Conservation (phyloP, 1,140 invertebrate species). For the Diachasma alloeum region DNA sequence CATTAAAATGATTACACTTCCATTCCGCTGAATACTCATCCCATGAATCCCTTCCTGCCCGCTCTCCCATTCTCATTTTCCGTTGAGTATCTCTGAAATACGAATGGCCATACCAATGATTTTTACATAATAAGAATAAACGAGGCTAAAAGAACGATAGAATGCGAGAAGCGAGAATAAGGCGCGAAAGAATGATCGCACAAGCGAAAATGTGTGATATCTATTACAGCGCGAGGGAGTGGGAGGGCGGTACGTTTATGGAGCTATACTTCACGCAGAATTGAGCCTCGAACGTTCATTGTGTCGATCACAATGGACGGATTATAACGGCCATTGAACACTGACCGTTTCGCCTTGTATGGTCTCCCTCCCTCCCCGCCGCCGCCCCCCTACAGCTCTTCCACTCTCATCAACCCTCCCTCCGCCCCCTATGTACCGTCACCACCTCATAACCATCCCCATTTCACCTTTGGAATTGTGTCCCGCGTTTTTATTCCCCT, state of each 20-base stretch:
- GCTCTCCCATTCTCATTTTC: not conserved
- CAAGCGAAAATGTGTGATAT: constrained; percentile 37
- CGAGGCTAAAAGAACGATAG: not conserved
- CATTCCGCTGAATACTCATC: no score
- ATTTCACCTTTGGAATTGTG: not conserved
- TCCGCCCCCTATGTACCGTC: no score
- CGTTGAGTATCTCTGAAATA: not conserved
- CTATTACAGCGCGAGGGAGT: constrained; percentile 35
- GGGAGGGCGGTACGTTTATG: constrained; percentile 36
- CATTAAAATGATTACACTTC: no score
- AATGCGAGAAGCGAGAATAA: not conserved
- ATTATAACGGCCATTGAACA: constrained; percentile 49
- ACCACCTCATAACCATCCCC: not conserved
- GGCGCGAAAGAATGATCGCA: not conserved
- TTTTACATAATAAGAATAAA: not conserved
- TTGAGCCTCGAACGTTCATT: constrained; percentile 46
- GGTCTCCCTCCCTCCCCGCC: not conserved
- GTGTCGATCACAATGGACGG: constrained; percentile 50
- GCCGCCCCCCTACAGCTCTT: not conserved
- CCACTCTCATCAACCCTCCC: not conserved
- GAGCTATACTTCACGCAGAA: constrained; percentile 45
- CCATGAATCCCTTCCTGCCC: no score
- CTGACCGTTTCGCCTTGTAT: constrained; percentile 27
- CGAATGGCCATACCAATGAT: not conserved
- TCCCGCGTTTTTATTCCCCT: not conserved